Percentiles rank a stretch among this genome's conserved stretches.
These are phyloP conservation scores for Netta rufina DNA, from an alignment of 2,797 vertebrate species.

Conservation along the genomic window DNA sequence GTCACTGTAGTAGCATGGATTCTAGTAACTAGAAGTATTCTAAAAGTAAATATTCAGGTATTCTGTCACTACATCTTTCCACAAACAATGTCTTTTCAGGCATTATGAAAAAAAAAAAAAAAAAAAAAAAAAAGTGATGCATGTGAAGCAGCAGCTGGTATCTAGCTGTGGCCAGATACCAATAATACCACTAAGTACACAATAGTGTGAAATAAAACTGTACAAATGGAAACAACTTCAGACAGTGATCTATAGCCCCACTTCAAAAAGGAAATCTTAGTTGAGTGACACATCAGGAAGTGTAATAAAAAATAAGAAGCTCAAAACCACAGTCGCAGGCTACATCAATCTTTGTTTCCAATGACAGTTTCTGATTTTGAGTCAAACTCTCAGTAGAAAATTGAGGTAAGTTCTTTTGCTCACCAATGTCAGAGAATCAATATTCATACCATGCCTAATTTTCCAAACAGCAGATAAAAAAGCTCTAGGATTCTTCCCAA, in stretches of 20 bases:
- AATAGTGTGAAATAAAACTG: constrained; percentile 64
- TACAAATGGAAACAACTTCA: constrained; percentile 73
- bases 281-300: constrained; percentile 73
- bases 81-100: background rate
- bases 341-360: constrained; percentile 76
- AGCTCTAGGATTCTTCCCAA: background rate
- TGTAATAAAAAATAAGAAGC: constrained; percentile 79
- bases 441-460: constrained; percentile 42
- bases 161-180: constrained; percentile 58
- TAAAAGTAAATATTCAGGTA: background rate
- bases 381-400: constrained; percentile 38
- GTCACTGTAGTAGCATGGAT: background rate
- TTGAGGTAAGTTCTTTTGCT: constrained; percentile 16
- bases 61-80: background rate
- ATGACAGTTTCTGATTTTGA: constrained; percentile 65
- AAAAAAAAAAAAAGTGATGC: constrained; percentile 1
- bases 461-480: background rate
- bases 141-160: constrained; percentile 45
- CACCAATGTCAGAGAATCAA: constrained; percentile 35
- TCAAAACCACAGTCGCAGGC: constrained; percentile 53
- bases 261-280: constrained; percentile 72
- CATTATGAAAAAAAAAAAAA: background rate
- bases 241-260: constrained; percentile 71
- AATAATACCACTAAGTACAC: constrained; percentile 63
- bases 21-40: constrained; percentile 10